Percentiles rank a stretch among this genome's conserved stretches.
Evolutionary conservation across 2,888 invertebrate species (phyloP).

Genomic region (Drosophila formosana): DNA sequence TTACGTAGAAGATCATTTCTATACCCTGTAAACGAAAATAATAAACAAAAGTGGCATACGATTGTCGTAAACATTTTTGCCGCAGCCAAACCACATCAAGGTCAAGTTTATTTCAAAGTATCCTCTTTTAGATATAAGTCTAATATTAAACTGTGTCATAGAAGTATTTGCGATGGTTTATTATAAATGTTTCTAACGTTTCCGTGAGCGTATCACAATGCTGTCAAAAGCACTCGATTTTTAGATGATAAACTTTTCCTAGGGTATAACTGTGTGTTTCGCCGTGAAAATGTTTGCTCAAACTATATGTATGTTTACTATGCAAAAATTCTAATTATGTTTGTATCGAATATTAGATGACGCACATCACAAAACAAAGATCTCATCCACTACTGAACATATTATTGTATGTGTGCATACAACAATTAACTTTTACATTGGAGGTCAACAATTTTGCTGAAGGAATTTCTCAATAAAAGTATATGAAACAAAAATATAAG

Average conservation of each 20-base stretch:
- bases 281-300: not conserved
- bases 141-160: not conserved
- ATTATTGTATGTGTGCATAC: not conserved
- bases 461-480: conserved; percentile 5
- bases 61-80: not conserved
- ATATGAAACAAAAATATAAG: conserved; percentile 13
- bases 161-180: not conserved
- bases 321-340: conserved; percentile 27
- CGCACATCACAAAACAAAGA: conserved; percentile 19
- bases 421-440: conserved; percentile 13
- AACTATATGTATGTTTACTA: conserved; percentile 20
- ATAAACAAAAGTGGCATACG: not conserved
- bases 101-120: not conserved
- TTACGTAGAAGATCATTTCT: conserved; percentile 39
- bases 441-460: conserved; percentile 7
- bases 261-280: conserved; percentile 11
- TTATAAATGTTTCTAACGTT: not conserved
- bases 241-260: not conserved
- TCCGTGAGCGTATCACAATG: not conserved
- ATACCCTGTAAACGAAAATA: conserved; percentile 29
- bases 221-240: not conserved
- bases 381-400: not conserved
- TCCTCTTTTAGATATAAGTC: not conserved
- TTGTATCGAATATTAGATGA: conserved; percentile 26
- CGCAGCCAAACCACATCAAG: not conserved